phyloP scores from a whole-genome alignment of 2,113 vertebrate species.

The Prunella himalayana region DNA sequence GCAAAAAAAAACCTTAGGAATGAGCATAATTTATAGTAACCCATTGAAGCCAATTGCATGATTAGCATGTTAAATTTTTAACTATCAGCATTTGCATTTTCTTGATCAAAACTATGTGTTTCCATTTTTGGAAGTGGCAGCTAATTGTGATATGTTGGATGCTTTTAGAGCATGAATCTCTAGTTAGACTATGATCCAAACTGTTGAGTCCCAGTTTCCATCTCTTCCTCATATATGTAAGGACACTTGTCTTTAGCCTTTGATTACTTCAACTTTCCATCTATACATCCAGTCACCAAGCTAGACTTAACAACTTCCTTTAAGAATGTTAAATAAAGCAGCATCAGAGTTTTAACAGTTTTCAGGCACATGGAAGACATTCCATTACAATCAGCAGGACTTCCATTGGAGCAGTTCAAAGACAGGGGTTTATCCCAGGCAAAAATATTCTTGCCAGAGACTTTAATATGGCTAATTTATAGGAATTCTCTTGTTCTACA shows the following conservation, averaged over 20 bases:
- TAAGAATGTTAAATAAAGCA: not conserved
- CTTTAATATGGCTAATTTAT: not conserved
- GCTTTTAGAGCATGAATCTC: not conserved
- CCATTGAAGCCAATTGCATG: not conserved
- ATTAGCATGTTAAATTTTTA: not conserved
- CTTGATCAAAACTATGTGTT: not conserved
- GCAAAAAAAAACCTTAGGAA: not conserved
- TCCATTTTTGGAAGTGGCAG: not conserved
- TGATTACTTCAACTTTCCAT: not conserved
- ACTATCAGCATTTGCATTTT: not conserved
- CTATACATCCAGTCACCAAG: not conserved
- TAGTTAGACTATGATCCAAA: not conserved
- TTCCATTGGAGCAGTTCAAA: not conserved
- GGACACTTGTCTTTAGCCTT: not conserved
- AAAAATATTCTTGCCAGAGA: not conserved
- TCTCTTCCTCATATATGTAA: not conserved
- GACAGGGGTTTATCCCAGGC: not conserved
- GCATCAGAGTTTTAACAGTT: not conserved
- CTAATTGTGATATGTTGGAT: not conserved
- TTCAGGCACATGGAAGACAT: not conserved
- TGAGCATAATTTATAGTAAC: not conserved
- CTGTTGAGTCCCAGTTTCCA: not conserved
- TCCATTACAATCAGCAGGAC: not conserved
- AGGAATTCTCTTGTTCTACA: not conserved
- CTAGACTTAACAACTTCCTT: not conserved